phyloP scores from a whole-genome alignment of 2,888 invertebrate species.

The Netelia fuscicornis region DNA sequence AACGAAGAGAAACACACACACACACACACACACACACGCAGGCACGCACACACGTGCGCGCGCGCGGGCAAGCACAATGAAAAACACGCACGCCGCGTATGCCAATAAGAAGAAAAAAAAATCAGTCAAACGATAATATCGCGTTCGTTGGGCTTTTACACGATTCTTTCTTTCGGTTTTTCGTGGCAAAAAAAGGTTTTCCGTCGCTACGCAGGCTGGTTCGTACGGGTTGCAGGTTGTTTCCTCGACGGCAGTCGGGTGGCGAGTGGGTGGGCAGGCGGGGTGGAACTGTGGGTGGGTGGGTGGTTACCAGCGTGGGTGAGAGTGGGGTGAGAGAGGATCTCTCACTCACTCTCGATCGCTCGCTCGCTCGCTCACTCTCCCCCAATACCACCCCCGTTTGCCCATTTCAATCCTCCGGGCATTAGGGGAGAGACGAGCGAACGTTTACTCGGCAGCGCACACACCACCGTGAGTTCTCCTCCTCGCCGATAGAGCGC shows the following conservation, averaged over 20 bases:
- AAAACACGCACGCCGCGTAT: too few relatives aligned
- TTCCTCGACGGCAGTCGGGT: slow-evolving; percentile 84
- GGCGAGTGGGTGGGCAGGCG: slow-evolving; percentile 85
- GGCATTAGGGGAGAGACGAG: slow-evolving; percentile 62
- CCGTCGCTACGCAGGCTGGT: slow-evolving; percentile 73
- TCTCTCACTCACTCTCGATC: slow-evolving; percentile 75
- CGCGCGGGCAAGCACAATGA: too few relatives aligned
- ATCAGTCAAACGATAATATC: background rate
- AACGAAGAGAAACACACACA: too few relatives aligned
- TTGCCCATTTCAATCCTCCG: slow-evolving; percentile 76
- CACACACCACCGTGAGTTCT: slow-evolving; percentile 17
- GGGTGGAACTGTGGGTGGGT: slow-evolving; percentile 82
- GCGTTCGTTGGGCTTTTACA: background rate
- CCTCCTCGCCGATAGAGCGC: slow-evolving; percentile 14
- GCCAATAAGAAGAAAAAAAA: background rate
- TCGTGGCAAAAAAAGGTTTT: slow-evolving; percentile 52
- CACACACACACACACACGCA: too few relatives aligned
- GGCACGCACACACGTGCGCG: too few relatives aligned
- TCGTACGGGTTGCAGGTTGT: slow-evolving; percentile 82
- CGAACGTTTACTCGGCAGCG: slow-evolving; percentile 27
- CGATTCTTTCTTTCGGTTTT: background rate
- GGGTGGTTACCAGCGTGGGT: slow-evolving; percentile 79
- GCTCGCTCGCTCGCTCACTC: slow-evolving; percentile 77
- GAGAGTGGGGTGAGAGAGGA: slow-evolving; percentile 81
- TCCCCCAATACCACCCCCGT: slow-evolving; percentile 73